Percentiles rank a stretch among this genome's conserved stretches.
These are phyloP conservation scores for Drosophila cracens DNA, from an alignment of 2,888 invertebrate genomes.

Conservation along the genomic window DNA sequence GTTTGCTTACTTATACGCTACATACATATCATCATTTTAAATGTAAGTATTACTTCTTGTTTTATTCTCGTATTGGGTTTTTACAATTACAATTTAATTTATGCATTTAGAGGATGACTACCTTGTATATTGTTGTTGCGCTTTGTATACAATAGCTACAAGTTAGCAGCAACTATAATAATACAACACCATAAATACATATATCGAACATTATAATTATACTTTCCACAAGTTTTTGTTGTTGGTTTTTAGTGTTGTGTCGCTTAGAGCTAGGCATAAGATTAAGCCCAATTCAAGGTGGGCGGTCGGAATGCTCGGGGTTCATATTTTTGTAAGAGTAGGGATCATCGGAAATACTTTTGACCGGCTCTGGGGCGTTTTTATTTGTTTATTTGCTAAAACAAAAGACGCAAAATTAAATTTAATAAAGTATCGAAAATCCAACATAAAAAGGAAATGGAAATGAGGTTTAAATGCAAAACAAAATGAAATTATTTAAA, in stretches of 20 bases:
- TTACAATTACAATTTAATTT: conserved; percentile 57
- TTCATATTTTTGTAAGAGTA: conserved; percentile 20
- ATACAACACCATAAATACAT: conserved; percentile 27
- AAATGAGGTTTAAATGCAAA: conserved; percentile 65
- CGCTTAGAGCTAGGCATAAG: conserved; percentile 54
- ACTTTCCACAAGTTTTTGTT: conserved; percentile 10
- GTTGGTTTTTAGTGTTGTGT: conserved; percentile 28
- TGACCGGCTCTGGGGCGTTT: conserved; percentile 30
- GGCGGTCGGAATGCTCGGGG: conserved; percentile 65
- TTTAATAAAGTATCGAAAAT: conserved; percentile 26
- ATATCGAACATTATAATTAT: background rate
- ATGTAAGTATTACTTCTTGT: conserved; percentile 50
- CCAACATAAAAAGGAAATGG: conserved; percentile 33
- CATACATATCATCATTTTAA: conserved; percentile 45
- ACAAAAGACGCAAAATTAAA: conserved; percentile 59
- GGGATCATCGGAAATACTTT: conserved; percentile 52
- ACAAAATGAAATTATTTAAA: conserved; percentile 83
- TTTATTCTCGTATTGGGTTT: conserved; percentile 59
- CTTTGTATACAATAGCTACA: conserved; percentile 29
- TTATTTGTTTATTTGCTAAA: conserved; percentile 59
- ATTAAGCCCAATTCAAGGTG: conserved; percentile 37
- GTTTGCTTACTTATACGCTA: conserved; percentile 39
- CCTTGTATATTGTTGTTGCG: conserved; percentile 31
- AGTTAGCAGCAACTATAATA: conserved; percentile 29
- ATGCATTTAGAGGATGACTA: conserved; percentile 61